phyloP scores from a whole-genome alignment of 2,797 vertebrate genomes.

The Pitangus sulphuratus region DNA sequence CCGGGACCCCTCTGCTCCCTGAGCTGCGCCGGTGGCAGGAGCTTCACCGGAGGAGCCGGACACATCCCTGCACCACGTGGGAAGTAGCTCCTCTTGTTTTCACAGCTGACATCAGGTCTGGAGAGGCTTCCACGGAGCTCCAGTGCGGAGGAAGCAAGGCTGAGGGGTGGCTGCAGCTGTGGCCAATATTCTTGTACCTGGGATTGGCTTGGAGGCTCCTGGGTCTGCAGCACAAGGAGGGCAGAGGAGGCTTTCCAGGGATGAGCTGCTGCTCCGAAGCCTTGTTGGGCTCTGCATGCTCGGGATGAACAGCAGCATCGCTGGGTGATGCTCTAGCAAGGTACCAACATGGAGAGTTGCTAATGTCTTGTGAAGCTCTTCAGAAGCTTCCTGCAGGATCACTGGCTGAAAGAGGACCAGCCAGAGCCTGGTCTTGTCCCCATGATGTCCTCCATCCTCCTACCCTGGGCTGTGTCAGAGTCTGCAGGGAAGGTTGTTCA shows the following conservation, averaged over 20 bases:
- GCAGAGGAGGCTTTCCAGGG: background rate
- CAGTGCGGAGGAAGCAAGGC: rapidly evolving
- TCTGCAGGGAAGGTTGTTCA: rapidly evolving
- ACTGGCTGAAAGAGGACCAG: rapidly evolving
- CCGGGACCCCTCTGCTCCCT: background rate
- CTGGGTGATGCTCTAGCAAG: background rate
- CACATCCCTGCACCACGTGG: background rate
- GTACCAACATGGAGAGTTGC: rapidly evolving
- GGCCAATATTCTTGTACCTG: background rate
- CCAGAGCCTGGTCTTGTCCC: background rate
- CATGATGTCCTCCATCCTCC: background rate
- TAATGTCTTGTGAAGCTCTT: rapidly evolving
- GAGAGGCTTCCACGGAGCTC: background rate
- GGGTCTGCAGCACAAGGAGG: background rate
- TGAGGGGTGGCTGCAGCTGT: background rate
- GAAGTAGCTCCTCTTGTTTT: slow-evolving; percentile 5
- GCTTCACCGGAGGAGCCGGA: background rate
- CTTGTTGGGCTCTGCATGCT: rapidly evolving
- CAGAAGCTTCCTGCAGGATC: background rate
- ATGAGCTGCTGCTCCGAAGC: background rate
- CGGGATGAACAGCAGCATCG: rapidly evolving
- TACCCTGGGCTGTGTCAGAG: background rate
- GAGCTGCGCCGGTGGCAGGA: rapidly evolving
- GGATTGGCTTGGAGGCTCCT: background rate
- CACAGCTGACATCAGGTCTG: slow-evolving; percentile 23